A percentile compares a stretch with the other conserved stretches of the same genome.
Evolutionary conservation across 2,888 invertebrate genomes (phyloP).

Genomic region (Masnerella sp.): DNA sequence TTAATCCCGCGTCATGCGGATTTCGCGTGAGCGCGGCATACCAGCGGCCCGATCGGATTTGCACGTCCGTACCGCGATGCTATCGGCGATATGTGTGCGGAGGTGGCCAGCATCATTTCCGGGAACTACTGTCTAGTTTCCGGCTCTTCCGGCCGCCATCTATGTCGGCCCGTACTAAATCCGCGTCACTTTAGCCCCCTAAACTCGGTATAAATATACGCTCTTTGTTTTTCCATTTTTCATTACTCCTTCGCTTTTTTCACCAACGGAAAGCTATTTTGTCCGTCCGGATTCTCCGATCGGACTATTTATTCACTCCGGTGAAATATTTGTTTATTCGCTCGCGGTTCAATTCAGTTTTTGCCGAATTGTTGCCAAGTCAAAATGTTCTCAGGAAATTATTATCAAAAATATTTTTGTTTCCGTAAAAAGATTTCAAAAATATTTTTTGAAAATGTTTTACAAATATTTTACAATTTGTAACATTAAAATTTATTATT

Average conservation of each 20-base stretch:
- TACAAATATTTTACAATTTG: no score
- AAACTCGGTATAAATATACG: slow-evolving; percentile 28
- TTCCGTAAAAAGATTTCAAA: no score
- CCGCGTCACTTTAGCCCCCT: slow-evolving; percentile 21
- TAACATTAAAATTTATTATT: slow-evolving; percentile 11
- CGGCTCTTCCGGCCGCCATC: slow-evolving; percentile 70
- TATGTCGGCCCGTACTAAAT: slow-evolving; percentile 67
- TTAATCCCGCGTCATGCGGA: slow-evolving; percentile 34
- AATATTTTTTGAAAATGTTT: no score
- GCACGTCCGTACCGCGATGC: slow-evolving; percentile 47
- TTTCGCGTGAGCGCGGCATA: slow-evolving; percentile 39
- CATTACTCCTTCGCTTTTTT: background rate
- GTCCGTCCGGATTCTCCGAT: no score
- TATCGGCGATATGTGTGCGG: slow-evolving; percentile 66
- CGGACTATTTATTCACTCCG: no score
- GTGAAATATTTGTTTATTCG: no score
- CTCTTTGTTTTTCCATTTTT: slow-evolving; percentile 26
- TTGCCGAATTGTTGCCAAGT: no score
- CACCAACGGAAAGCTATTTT: slow-evolving; percentile 8
- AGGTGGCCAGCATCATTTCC: slow-evolving; percentile 74
- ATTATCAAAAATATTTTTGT: no score
- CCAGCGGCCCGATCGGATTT: slow-evolving; percentile 56
- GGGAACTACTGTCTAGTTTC: slow-evolving; percentile 74
- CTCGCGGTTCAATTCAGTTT: no score
- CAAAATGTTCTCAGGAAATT: no score